Evolutionary conservation across 2,113 vertebrate genomes (phyloP), one percentile per base, ranked within the genome.

Genomic region (Perccottus glenii): DNA sequence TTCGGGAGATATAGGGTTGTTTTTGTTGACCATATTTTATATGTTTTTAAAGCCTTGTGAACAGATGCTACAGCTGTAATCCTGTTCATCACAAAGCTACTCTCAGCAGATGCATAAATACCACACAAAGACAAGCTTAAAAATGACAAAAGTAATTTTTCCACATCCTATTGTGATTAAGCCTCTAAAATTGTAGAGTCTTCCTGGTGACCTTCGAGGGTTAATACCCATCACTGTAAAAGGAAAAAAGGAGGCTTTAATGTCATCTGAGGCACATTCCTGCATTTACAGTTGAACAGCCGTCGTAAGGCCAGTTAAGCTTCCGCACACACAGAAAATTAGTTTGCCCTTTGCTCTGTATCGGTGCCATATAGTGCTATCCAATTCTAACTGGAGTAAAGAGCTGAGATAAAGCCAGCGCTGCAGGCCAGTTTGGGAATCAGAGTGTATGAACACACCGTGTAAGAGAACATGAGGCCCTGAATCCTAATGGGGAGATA

Each of bases 281-380:
- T 70, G 58, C 38, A 14, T 65, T 85, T 67, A 60, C 40, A 8
- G 49, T 11, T 36, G 4, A 0, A 9, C 15, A 65, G 55, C 64
- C 1, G 40, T 19, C 7, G 12, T 32, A 6, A 43, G 7, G 35
- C 7, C 61, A 35, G 43, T 68, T 72, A 35, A 70, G 53, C 72
- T 14, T 53, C 40, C 6, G 38, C 14, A 61, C 64, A 16, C 33
- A 9, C 47, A 64, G 69, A 64, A 75, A 83, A 87, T 81, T 3
- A 67, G 75, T 78, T 80, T 84, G 75, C 49, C 80, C 66, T 74
- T 45, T 76, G 67, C 64, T 80, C 69, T 58, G 15, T 62, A 33
- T 69, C 60, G 36, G 52, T 49, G 56, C 70, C n/a, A 38, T 60
- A 47, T 66, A 60, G 56, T 14, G 35, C 51, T 58, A 67, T 69